A percentile compares a stretch with the other conserved stretches of the same genome.
Evolutionary conservation across 1,140 invertebrate species (phyloP).

Genomic region (Drosophila ambigua): DNA sequence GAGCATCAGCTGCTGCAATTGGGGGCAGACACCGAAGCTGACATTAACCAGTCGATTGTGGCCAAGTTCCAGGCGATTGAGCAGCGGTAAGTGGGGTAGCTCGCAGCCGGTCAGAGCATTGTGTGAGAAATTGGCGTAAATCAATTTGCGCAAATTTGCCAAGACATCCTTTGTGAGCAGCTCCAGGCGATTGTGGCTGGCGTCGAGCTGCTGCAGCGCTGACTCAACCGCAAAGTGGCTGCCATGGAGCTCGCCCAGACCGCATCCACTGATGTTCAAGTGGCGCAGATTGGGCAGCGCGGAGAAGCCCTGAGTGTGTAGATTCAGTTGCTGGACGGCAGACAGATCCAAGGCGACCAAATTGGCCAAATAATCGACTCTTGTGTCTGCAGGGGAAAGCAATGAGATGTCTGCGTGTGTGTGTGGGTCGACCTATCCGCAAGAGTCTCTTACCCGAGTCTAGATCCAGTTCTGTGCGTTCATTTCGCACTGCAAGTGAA

Average conservation of each 20-base stretch:
- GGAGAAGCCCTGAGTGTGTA: slow-evolving; percentile 56
- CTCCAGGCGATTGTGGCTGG: slow-evolving; percentile 66
- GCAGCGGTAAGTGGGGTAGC: slow-evolving; percentile 49
- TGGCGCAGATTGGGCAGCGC: slow-evolving; percentile 40
- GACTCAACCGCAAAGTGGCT: slow-evolving; percentile 51
- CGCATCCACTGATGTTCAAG: slow-evolving; percentile 64
- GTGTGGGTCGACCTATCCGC: no score
- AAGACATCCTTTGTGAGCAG: slow-evolving; percentile 51
- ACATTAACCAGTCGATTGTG: slow-evolving; percentile 63
- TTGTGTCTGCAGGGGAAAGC: slow-evolving; percentile 11
- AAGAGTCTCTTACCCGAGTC: slow-evolving; percentile 1
- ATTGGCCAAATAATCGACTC: slow-evolving; percentile 19
- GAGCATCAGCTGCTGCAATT: slow-evolving; percentile 53
- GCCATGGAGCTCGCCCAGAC: slow-evolving; percentile 34
- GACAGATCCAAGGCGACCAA: slow-evolving; percentile 48
- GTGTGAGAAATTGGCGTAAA: slow-evolving; percentile 73
- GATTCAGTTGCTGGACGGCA: slow-evolving; percentile 36
- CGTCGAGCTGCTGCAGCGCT: slow-evolving; percentile 63
- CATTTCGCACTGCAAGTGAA: slow-evolving; percentile 43
- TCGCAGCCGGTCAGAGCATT: slow-evolving; percentile 55
- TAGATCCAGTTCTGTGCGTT: slow-evolving; percentile 43
- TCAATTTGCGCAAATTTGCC: slow-evolving; percentile 51
- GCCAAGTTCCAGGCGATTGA: slow-evolving; percentile 61
- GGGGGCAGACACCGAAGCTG: slow-evolving; percentile 50
- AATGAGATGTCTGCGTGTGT: not conserved